Evolutionary conservation across 53 echinoderm and acorn worm genomes (phyloP).

Genomic region (Mesocentrotus franciscanus): DNA sequence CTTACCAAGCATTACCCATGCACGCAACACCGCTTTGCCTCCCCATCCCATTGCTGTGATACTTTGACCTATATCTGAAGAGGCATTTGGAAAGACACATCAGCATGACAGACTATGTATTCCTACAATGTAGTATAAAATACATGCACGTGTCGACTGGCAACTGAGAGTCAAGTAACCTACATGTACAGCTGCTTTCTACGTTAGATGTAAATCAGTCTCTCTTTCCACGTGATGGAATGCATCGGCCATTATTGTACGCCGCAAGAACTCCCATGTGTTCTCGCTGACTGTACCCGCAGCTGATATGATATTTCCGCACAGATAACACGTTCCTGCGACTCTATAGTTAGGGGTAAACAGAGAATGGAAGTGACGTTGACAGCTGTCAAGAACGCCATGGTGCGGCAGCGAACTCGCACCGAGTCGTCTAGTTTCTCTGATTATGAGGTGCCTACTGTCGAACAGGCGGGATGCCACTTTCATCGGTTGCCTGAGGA

Average conservation of each 20-base stretch:
- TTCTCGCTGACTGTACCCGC: not conserved
- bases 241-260: not conserved
- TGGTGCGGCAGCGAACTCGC: conserved; percentile 59
- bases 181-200: conserved; percentile 3
- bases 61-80: conserved; percentile 34
- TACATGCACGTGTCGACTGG: not conserved
- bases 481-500: conserved; percentile 86
- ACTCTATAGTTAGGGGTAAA: not conserved
- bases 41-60: not conserved
- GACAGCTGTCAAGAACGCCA: conserved; percentile 45
- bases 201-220: not conserved
- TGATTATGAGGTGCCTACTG: conserved; percentile 59
- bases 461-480: conserved; percentile 70
- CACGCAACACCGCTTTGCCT: not conserved
- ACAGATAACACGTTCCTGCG: conserved; percentile 13
- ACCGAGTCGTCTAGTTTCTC: conserved; percentile 66
- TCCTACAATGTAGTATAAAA: not conserved
- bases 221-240: not conserved
- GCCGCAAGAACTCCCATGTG: not conserved
- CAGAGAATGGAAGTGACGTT: conserved; percentile 57
- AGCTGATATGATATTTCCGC: conserved; percentile 35
- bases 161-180: not conserved
- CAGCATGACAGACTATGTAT: not conserved
- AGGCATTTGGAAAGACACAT: conserved; percentile 17
- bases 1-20: conserved; percentile 7